Evolutionary conservation across 2,113 vertebrate species (phyloP).

Genomic region (Stigmatopora nigra): DNA sequence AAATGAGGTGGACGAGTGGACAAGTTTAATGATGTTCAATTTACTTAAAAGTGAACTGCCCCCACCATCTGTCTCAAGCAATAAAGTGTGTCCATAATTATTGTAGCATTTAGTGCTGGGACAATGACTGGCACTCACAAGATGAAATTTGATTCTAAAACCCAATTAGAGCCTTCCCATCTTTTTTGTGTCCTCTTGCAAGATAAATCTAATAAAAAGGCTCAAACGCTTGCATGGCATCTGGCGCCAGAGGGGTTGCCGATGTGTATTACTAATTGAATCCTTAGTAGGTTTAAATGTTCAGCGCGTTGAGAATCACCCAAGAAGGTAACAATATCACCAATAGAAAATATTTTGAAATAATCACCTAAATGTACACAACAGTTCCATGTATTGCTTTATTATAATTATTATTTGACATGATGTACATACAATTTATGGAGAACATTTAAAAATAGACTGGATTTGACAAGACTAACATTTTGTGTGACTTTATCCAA

Average conservation of each 20-base stretch:
- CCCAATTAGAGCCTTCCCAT: slow-evolving; percentile 20
- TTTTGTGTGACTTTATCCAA: no score
- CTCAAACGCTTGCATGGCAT: slow-evolving; percentile 32
- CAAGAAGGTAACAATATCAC: neutral
- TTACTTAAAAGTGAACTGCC: slow-evolving; percentile 21
- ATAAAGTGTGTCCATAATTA: slow-evolving; percentile 3
- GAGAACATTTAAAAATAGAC: no score
- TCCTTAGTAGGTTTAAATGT: slow-evolving; percentile 27
- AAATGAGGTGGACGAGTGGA: neutral
- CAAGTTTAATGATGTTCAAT: neutral
- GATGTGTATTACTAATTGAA: slow-evolving; percentile 26
- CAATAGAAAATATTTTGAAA: neutral
- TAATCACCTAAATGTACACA: neutral
- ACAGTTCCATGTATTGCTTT: no score
- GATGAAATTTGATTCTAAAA: slow-evolving; percentile 47
- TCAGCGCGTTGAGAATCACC: slow-evolving; percentile 2
- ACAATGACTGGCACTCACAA: slow-evolving; percentile 15
- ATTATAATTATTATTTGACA: no score
- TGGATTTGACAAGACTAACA: no score
- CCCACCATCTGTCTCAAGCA: slow-evolving; percentile 36
- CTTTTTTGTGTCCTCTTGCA: slow-evolving; percentile 14
- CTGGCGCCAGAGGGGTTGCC: slow-evolving; percentile 26
- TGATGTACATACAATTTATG: no score
- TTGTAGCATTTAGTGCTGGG: slow-evolving; percentile 17
- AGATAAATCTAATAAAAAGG: slow-evolving; percentile 20